phyloP scores from a whole-genome alignment of 2,797 vertebrate species.

The Streptopelia turtur region DNA sequence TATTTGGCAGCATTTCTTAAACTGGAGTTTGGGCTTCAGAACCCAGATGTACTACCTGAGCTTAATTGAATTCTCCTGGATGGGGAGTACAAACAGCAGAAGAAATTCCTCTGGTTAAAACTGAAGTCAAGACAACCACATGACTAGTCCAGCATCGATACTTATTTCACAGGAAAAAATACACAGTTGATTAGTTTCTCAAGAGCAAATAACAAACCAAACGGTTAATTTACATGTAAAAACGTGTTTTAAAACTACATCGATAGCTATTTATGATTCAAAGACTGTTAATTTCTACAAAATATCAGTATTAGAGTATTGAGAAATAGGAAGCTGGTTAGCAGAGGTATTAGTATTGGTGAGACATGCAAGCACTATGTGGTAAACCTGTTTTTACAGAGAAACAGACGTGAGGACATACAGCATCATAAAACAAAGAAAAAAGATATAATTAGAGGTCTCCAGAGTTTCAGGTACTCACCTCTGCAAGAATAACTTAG shows the following conservation, averaged over 20 bases:
- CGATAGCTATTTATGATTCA: not conserved
- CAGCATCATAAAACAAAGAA: not conserved
- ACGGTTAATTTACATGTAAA: not conserved
- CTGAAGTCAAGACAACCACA: not conserved
- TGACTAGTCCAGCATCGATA: not conserved
- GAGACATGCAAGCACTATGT: not conserved
- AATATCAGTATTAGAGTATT: not conserved
- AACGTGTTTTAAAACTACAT: not conserved
- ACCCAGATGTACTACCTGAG: slow-evolving; percentile 22
- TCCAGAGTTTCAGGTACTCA: not conserved
- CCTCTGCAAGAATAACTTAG: not conserved
- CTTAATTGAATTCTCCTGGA: slow-evolving; percentile 30
- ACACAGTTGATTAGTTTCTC: not conserved
- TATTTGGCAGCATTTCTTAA: slow-evolving; percentile 63
- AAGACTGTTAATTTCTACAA: not conserved
- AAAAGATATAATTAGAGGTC: not conserved
- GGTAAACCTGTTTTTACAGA: not conserved
- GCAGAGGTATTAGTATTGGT: not conserved
- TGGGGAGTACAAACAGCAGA: not conserved
- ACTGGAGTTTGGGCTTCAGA: slow-evolving; percentile 40
- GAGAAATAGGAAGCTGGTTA: not conserved
- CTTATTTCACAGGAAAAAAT: not conserved
- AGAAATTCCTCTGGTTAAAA: slow-evolving; percentile 6
- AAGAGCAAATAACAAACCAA: not conserved
- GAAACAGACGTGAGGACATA: not conserved